Base-by-base conservation (phyloP, 1,140 invertebrate genomes). In the Drosophila trapezifrons region DNA sequence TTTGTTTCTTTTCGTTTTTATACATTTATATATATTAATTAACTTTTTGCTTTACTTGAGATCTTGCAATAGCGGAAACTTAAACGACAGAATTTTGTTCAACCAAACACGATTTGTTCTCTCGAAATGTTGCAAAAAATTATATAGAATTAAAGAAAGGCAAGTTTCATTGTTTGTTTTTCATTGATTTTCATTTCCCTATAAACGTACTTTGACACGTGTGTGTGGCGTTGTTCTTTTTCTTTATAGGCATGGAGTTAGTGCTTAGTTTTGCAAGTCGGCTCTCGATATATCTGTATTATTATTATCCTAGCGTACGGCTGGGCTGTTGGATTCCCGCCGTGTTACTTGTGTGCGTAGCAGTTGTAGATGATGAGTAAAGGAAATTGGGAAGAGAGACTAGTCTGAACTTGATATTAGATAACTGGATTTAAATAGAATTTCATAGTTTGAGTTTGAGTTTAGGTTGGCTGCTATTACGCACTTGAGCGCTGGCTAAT, bases 11-110 rank as follows among this genome's bases (percentile, higher is more conserved):
- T 47, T 35, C 37, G 43, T 51, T 63, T 52, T 47, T 75, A 55
- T 76, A 66, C 49, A 67, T 66, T 71, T 71, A 57, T 70, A 57
- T 57, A 72, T 82, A 67, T 82, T 75, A 77, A 72, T 84, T 80
- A 80, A 84, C 67, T 76, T 89, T 79, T 87, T 89, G 79, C 80
- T 84, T 83, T 89, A 80, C 76, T 80, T 90, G 79, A 90, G 86
- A 86, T 90, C 78, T 86, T 81, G 76, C 73, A 82, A 76, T 76
- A 81, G 52, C 64, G 73, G 71, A 63, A 78, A 71, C 71, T 52
- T 46, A 75, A 75, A 75, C 22, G 59, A 75, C 71, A 74, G 69
- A 60, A 70, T 73, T 67, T 43, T 58, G 57, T 69, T 52, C 45
- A 71, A 84, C 59, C 64, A 63, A 80, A 83, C 22, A 65, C 29